Base-by-base conservation (phyloP, 2,888 invertebrate genomes). In the Amblyteles armatorius region DNA sequence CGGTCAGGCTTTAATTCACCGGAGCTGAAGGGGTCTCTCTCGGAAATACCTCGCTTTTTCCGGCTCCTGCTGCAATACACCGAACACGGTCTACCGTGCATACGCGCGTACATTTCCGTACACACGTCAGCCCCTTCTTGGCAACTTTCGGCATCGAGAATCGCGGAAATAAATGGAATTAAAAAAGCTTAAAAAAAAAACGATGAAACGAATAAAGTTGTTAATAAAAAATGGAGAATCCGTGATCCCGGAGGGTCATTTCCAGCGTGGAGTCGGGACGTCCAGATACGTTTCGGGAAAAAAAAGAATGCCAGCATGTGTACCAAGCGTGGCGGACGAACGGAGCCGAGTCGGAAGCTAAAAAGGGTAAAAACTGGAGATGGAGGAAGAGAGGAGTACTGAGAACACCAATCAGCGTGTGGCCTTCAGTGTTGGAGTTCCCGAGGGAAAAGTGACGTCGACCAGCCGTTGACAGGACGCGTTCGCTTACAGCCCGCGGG, bases 391-490 rank as follows among this genome's bases (percentile, higher is more conserved):
- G 71, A 48, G 55, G 63, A 63, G 50, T 22, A 40, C 52, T 63
- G 80, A 63, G 79, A 85, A 83, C 76, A 78, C 80, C 83, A 83
- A 85, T 85, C 85, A 80, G 36, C 52, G 72, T 57, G 60, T 68
- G 68, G 68, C 65, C 71, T 79, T 72, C 63, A 19, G 3, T 22
- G 50, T 33, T 19, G 44, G 40, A 82, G 29, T 69, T 69, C 83
- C 72, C 77, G 73, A 78, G 85, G 79, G 80, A 77, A 83, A 83
- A 80, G 80, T 83, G 85, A 85, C 85, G 85, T 63, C 77, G 73
- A 85, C 85, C 52, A 68, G 57, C 48, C 85, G 85, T 85, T 85
- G 85, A 85, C 83, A 85, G 85, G 85, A 85, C 60, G 72, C 52
- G 67, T 73, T 85, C 77, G 85, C 77, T 77, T 79, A 79, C 68